Evolutionary conservation across 2,113 vertebrate species (phyloP), one percentile per base, ranked within the genome.

Genomic region (Melanocharis versteri): DNA sequence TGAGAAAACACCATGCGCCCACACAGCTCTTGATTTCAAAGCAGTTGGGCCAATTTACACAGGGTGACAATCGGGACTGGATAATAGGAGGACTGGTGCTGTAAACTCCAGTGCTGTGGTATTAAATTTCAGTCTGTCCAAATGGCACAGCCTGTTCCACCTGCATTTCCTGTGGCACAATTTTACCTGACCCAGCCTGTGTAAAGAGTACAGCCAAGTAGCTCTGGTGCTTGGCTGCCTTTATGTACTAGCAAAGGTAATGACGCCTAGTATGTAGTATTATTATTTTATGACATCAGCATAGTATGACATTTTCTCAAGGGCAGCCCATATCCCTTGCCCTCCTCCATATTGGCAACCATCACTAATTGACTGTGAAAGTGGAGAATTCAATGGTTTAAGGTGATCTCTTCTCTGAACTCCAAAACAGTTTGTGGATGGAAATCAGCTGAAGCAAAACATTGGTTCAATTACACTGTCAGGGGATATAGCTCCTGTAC

Each of bases 351-450:
- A 84, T 48, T 95, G 97, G 96, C 92, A 96, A 37, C 96, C 96
- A 90, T 97, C 96, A 94, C 95, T 97, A 97, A 97, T 97, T 92
- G 96, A 97, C 97, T 97, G 94, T 97, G 96, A 97, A 97, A 91
- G 90, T 95, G 90, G 96, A 95, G 96, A 97, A 96, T 80, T 93
- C 95, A 95, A 42, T 92, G 81, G 94, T 93, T 94, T 97, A 96
- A 96, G 92, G 96, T 96, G 94, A 94, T 96, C 89, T 95, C 90
- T 81, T 96, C 80, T 80, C 85, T 97, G 97, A 97, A 97, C 96
- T 95, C 93, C 93, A 93, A 68, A 94, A 94, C 57, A 94, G 83
- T 85, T 96, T 96, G 94, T 88, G 96, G 94, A 97, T 97, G 91
- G 93, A 96, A 97, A 95, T 96, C 90, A 97, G 86, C 89, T 90